Conservation (phyloP, 1,140 invertebrate genomes). For the Adoxophyes honmai region DNA sequence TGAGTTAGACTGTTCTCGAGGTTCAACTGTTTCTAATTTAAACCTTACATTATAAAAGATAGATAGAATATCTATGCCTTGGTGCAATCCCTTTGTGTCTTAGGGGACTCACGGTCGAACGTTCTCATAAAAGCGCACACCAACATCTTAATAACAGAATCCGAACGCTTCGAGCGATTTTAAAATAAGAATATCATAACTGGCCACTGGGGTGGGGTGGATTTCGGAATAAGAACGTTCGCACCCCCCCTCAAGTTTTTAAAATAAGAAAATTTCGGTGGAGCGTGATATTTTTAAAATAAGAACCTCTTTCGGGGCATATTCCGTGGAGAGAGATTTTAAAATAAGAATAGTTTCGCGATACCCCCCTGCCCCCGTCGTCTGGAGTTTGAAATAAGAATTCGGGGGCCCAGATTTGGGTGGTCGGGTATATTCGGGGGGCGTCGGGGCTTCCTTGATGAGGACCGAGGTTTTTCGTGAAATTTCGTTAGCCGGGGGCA, state of each 20-base stretch:
- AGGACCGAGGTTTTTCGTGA: conserved; percentile 70
- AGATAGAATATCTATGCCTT: too few relatives aligned
- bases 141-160: conserved; percentile 67
- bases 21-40: not conserved
- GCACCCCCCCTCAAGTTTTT: conserved; percentile 63
- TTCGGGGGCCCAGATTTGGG: conserved; percentile 65
- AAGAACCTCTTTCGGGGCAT: conserved; percentile 73
- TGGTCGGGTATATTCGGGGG: conserved; percentile 58
- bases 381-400: conserved; percentile 75
- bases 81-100: conserved; percentile 49
- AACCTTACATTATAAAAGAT: too few relatives aligned
- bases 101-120: conserved; percentile 34
- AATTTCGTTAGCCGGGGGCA: conserved; percentile 63
- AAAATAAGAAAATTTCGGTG: conserved; percentile 75
- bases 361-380: conserved; percentile 55
- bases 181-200: conserved; percentile 75
- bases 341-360: conserved; percentile 76
- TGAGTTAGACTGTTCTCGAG: not conserved
- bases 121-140: conserved; percentile 55
- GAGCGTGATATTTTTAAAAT: conserved; percentile 76
- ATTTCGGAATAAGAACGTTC: conserved; percentile 67
- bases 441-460: conserved; percentile 68
- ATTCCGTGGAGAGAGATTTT: conserved; percentile 76
- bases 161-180: conserved; percentile 66
- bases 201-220: conserved; percentile 58